Evolutionary conservation across 37 sponge, comb jelly and placozoan genomes (phyloP), one percentile per base, ranked within the genome.

Genomic region (Aplysina aerophoba): DNA sequence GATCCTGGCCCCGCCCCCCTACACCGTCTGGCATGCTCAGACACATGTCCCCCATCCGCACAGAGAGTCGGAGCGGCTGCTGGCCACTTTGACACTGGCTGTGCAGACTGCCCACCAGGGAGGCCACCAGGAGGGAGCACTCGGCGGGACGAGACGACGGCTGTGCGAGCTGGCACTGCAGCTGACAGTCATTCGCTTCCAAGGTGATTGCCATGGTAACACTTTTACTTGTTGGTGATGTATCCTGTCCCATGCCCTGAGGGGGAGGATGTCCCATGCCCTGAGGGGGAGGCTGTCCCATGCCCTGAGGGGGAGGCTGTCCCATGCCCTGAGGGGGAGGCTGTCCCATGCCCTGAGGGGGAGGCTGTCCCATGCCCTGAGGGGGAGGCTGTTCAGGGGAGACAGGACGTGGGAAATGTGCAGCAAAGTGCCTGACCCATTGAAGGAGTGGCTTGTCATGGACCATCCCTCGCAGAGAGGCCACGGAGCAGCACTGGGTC

Each of bases 131-230:
- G 11, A 63, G 65, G n/a, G 16, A 41, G n/a, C 24, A 60, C 35
- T 39, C 8, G n/a, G 54, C 24, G 22, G 31, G 24, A 13, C 54
- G 54, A 2, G 31, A 2, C 25, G 73, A 15, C 30, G 15, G 55
- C 66, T 24, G 71, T 22, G 1, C n/a, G 50, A 83, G 21, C 0
- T n/a, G 36, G 68, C 19, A 83, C 19, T 61, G 39, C 15, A 82
- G 15, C 58, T 34, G 41, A 85, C 88, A 93, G 88, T 93, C 94
- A 77, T 79, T 79, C 25, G 83, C 83, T 80, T 93, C 91, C 4
- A 93, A 28, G 59, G 83, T 90, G 2, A 88, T 90, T 22, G 85
- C 88, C 62, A 90, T 67, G 50, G 91, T 50, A 63, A 89, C 73
- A 22, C 53, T 27, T 28, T 62, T 5, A 3, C 50, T 44, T 44